Percentiles rank a stretch among this genome's conserved stretches.
These are phyloP conservation scores for Carduelis carduelis DNA, from an alignment of 2,797 vertebrate genomes.

Conservation along the genomic window DNA sequence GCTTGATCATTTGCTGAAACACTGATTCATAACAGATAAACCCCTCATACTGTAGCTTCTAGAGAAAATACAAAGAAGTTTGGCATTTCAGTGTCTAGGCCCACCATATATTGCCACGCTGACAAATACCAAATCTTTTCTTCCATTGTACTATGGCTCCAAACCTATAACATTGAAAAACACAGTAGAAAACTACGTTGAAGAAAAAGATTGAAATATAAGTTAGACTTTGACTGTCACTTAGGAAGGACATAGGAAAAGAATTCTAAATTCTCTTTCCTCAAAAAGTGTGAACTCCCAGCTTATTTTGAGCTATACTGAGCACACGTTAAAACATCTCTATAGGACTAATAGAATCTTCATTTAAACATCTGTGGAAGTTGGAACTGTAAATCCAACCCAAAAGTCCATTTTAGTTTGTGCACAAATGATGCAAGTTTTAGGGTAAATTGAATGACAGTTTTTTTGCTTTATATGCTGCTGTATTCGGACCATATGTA, in stretches of 20 bases:
- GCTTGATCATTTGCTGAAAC: neutral
- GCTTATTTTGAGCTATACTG: neutral
- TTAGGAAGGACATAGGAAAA: neutral
- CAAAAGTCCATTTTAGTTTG: slow-evolving; percentile 19
- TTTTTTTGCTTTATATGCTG: neutral
- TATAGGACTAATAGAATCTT: neutral
- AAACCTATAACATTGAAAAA: neutral
- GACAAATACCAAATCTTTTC: neutral
- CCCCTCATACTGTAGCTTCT: neutral
- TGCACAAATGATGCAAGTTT: slow-evolving; percentile 1
- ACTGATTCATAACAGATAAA: neutral
- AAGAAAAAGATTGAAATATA: neutral
- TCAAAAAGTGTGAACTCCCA: neutral
- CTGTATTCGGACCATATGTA: slow-evolving; percentile 8
- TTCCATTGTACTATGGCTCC: neutral
- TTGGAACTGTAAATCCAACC: neutral
- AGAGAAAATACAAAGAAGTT: neutral
- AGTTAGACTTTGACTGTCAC: neutral
- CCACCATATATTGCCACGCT: neutral
- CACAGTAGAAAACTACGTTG: neutral
- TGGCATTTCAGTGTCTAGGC: neutral
- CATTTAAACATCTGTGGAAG: neutral
- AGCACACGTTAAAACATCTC: neutral
- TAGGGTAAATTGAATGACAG: neutral
- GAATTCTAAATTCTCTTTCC: neutral